Evolutionary conservation across 2,888 invertebrate genomes (phyloP), one percentile per base, ranked within the genome.

Genomic region (Tenthredo notha): DNA sequence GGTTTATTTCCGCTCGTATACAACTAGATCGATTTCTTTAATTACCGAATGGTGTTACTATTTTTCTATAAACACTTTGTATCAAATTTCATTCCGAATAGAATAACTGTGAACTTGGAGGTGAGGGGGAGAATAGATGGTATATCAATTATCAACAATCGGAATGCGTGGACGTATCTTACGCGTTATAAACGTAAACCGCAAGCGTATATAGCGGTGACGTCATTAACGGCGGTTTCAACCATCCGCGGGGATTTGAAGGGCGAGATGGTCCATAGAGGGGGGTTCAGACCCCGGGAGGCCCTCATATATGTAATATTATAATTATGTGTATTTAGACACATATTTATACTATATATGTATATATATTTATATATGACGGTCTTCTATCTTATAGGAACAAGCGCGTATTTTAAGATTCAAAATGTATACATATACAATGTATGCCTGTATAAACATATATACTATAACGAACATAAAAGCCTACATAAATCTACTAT

Each of bases 201-300:
- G 33, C 67, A 6, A 3, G 33, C 12, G n/a, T 50, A 33, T 50
- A 33, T 15, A 67, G 29, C 33, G 67, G 67, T 67, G 67, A 67
- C 33, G 33, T 67, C 67, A 67, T 29, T 29, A 25, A 6, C 29
- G 12, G 0, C 67, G 33, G 25, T 67, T 67, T 67, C 33, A 4
- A 18, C 67, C 67, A 67, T 67, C 67, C 67, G 67, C 67, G 67
- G 33, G 3, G 67, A 67, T 67, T 67, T 33, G 33, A 67, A 67
- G 67, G 67, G 67, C 67, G 29, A 67, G 29, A 33, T 33, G 29
- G 29, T 33, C 0, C 3, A 67, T 2, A 33, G 29, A 4, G 33
- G 67, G 15, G 67, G 67, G 5, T 29, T 33, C 29, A 67, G 67
- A 67, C 67, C 25, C 67, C 67, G 29, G 67, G 67, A 67, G 67